A percentile compares a stretch with the other conserved stretches of the same genome.
phyloP scores from a whole-genome alignment of 2,797 vertebrate species.

The Tenualosa ilisha region DNA sequence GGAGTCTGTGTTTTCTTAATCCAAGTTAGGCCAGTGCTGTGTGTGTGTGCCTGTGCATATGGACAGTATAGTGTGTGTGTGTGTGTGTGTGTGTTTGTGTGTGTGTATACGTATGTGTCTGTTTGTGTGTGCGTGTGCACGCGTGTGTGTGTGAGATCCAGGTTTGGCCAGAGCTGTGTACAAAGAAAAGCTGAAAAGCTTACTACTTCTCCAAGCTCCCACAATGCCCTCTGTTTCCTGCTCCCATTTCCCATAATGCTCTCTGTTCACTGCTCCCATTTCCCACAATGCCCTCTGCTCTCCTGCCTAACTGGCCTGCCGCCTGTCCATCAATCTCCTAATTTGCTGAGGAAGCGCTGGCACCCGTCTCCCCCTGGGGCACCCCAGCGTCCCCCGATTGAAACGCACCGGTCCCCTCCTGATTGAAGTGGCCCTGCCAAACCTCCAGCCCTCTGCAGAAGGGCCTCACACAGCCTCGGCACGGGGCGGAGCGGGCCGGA shows the following conservation, averaged over 20 bases:
- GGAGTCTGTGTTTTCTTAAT: neutral
- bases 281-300: neutral
- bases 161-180: too few relatives aligned
- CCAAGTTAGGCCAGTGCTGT: too few relatives aligned
- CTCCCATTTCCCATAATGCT: neutral
- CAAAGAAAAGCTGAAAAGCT: too few relatives aligned
- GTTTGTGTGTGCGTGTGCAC: too few relatives aligned
- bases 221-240: neutral
- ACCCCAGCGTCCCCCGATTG: conserved; percentile 62
- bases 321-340: conserved; percentile 43
- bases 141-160: too few relatives aligned
- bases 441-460: conserved; percentile 10
- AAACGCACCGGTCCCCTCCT: too few relatives aligned
- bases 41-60: too few relatives aligned
- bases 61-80: too few relatives aligned
- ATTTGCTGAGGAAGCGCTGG: conserved; percentile 66
- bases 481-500: too few relatives aligned
- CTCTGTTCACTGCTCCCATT: neutral
- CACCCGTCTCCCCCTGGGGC: conserved; percentile 54
- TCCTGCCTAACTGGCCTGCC: neutral
- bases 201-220: too few relatives aligned
- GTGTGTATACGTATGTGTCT: too few relatives aligned
- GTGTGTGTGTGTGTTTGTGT: too few relatives aligned
- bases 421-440: conserved; percentile 40
- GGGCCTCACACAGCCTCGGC: neutral